phyloP scores from a whole-genome alignment of 2,113 vertebrate species.

The Lagopus muta region DNA sequence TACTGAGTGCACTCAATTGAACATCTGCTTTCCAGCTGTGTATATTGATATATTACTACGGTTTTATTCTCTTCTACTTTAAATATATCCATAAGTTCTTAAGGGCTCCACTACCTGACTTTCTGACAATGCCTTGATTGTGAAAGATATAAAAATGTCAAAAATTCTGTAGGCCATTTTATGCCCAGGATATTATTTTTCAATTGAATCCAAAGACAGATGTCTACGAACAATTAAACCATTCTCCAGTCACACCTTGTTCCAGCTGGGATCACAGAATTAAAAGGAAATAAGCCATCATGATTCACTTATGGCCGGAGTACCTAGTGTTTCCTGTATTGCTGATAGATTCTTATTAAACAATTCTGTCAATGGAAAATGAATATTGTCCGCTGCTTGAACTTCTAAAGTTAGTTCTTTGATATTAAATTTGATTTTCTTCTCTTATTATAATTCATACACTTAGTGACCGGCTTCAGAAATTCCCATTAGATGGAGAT shows the following conservation, averaged over 20 bases:
- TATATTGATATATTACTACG: constrained; percentile 78
- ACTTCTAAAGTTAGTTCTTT: constrained; percentile 75
- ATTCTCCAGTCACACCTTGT: constrained; percentile 80
- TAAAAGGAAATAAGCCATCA: constrained; percentile 84
- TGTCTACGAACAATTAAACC: constrained; percentile 81
- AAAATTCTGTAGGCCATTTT: constrained; percentile 74
- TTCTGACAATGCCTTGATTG: constrained; percentile 82
- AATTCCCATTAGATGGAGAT: constrained; percentile 77
- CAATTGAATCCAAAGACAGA: constrained; percentile 82
- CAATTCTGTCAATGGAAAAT: constrained; percentile 76
- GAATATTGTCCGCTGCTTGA: constrained; percentile 78
- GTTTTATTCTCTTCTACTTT: constrained; percentile 75
- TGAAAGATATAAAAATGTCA: constrained; percentile 82
- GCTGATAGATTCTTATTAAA: constrained; percentile 78
- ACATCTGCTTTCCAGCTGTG: constrained; percentile 87
- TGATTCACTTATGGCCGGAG: constrained; percentile 77
- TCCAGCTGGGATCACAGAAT: constrained; percentile 82
- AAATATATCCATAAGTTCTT: constrained; percentile 75
- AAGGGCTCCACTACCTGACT: constrained; percentile 73
- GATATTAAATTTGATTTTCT: constrained; percentile 77
- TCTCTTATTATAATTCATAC: constrained; percentile 73
- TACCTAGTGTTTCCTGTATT: constrained; percentile 73
- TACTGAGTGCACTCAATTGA: constrained; percentile 73
- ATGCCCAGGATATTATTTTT: constrained; percentile 80
- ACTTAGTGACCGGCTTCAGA: constrained; percentile 71